phyloP scores from a whole-genome alignment of 2,113 vertebrate genomes.

The Cricetomys ansorgei region DNA sequence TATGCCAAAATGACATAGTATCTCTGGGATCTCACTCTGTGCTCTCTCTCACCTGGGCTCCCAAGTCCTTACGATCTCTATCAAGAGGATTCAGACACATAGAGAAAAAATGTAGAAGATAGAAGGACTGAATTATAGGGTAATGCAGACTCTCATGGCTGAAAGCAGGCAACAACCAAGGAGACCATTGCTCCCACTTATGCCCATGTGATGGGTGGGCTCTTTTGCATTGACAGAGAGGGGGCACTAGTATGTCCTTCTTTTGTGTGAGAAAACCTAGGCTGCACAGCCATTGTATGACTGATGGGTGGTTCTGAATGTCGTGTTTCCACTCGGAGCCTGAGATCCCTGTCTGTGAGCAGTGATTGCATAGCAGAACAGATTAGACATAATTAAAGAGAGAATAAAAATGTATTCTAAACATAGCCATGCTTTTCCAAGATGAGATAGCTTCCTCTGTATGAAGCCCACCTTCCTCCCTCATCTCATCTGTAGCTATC shows the following conservation, averaged over 20 bases:
- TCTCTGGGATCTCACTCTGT: not conserved
- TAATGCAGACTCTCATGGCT: not conserved
- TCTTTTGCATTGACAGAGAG: not conserved
- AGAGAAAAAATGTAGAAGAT: not conserved
- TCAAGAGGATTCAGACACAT: not conserved
- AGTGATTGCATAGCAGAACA: not conserved
- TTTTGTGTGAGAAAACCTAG: not conserved
- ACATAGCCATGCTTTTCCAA: not conserved
- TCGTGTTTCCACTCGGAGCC: not conserved
- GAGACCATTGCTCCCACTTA: not conserved
- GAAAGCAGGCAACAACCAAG: not conserved
- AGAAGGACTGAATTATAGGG: not conserved
- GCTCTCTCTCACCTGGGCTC: not conserved
- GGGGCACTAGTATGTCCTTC: not conserved
- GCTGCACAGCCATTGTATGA: not conserved
- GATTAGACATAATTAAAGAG: not conserved
- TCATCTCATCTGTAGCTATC: not conserved
- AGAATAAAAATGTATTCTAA: not conserved
- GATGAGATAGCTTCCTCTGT: not conserved
- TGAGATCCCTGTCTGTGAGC: not conserved
- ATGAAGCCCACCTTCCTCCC: not conserved
- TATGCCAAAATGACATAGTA: not conserved
- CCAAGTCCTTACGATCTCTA: not conserved
- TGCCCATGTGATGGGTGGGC: not conserved
- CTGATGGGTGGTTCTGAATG: not conserved